Base-by-base conservation (phyloP, 2,113 vertebrate species). In the Cromileptes altivelis region DNA sequence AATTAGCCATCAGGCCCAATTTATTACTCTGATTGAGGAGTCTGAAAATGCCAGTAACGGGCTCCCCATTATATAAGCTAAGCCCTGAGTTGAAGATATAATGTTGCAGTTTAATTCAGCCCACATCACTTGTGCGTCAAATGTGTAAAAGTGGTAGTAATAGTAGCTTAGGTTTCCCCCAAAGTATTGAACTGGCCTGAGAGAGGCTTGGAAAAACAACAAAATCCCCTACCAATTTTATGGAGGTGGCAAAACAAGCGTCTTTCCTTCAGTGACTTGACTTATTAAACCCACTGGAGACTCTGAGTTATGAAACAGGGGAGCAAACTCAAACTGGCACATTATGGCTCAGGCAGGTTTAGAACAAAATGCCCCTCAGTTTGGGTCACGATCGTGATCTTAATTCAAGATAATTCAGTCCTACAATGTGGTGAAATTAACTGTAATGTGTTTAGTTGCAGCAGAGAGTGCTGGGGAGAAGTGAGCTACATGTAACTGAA, bases 1-100 rank as follows among this genome's bases (percentile, higher is more conserved):
- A 95, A 95, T 96, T 95, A 94, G 92, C 94, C 92, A 93, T 91
- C 86, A 92, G 89, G 81, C 86, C 63, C 86, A 89, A 95, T 95
- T 95, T 94, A 95, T 94, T 92, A 89, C 91, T 84, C 81, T 83
- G 90, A 94, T 94, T 87, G 91, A 93, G 92, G 81, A 88, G 88
- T 91, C 83, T 75, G 87, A 90, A 93, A 94, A 93, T 81, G 86
- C 82, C 79, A 86, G 88, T 76, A 78, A 89, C 83, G 72, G 85
- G 42, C 81, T 91, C 78, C 69, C 68, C 75, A 78, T 84, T 91
- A 90, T 69, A 77, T 78, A 80, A 64, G 70, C 75, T 64, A 55
- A 90, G 78, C 69, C 61, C 49, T n/a, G 85, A 80, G 85, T 56
- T 85, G 75, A 87, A 88, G 82, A 89, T 94, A 94, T 93, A 92